phyloP scores from a whole-genome alignment of 2,888 invertebrate genomes.

The Plemyria rubiginata region DNA sequence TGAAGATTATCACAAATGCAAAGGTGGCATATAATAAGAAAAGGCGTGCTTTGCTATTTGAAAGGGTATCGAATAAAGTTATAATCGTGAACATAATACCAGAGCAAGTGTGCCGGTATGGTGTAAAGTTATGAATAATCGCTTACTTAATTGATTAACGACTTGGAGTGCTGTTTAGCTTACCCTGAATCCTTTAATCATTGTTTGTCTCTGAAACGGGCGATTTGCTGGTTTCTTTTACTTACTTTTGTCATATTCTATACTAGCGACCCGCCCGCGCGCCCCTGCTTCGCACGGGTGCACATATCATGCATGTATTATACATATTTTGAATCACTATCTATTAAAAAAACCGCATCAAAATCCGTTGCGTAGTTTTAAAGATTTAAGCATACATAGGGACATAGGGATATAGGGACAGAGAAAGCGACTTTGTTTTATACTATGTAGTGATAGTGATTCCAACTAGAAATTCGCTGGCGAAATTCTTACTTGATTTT shows the following conservation, averaged over 20 bases:
- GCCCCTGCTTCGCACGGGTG: too few relatives aligned
- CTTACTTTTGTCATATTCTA: neutral
- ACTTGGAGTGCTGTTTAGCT: constrained; percentile 31
- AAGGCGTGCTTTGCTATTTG: constrained; percentile 7
- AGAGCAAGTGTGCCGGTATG: constrained; percentile 31
- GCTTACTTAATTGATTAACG: constrained; percentile 38
- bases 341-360: too few relatives aligned
- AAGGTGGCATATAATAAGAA: neutral
- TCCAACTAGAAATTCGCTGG: neutral
- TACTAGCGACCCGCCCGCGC: too few relatives aligned
- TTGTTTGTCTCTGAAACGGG: constrained; percentile 31
- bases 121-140: constrained; percentile 35
- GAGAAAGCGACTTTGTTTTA: too few relatives aligned
- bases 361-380: too few relatives aligned
- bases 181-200: constrained; percentile 34
- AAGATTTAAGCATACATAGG: too few relatives aligned
- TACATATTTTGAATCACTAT: too few relatives aligned
- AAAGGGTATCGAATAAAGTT: constrained; percentile 17
- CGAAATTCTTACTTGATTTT: too few relatives aligned
- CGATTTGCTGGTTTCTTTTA: constrained; percentile 3
- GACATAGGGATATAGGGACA: too few relatives aligned
- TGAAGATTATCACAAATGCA: neutral
- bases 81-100: constrained; percentile 27
- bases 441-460: too few relatives aligned
- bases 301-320: too few relatives aligned